Evolutionary conservation across 2,888 invertebrate species (phyloP).

Genomic region (Conus canariensis): DNA sequence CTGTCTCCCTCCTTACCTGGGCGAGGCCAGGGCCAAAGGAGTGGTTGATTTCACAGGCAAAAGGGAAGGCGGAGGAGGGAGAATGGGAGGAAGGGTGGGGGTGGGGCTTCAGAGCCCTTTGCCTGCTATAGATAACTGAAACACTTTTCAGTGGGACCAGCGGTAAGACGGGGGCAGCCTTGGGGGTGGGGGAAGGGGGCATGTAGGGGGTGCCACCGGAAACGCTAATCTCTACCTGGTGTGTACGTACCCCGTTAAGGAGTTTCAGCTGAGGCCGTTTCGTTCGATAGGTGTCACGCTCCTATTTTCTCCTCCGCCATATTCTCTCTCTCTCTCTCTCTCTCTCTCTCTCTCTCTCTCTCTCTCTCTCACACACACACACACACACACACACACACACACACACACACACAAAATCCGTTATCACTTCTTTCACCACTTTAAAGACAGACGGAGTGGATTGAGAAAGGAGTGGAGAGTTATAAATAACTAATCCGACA

Average conservation of each 20-base stretch:
- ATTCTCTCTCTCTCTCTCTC: slow-evolving; percentile 8
- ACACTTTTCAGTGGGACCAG: too few species aligned
- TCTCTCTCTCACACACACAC: not conserved
- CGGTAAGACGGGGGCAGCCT: not conserved
- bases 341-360: slow-evolving; percentile 12
- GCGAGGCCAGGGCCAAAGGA: too few species aligned
- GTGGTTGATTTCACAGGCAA: too few species aligned
- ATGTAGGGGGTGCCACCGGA: not conserved
- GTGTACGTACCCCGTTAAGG: not conserved
- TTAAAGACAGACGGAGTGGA: too few species aligned
- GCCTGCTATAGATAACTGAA: too few species aligned
- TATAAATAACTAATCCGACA: too few species aligned
- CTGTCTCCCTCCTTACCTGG: too few species aligned
- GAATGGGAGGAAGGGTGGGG: not conserved
- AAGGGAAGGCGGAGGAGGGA: too few species aligned
- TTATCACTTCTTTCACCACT: too few species aligned
- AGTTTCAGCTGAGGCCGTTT: not conserved
- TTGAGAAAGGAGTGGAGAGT: too few species aligned
- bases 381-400: too few species aligned
- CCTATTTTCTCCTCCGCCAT: not conserved
- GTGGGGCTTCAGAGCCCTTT: not conserved
- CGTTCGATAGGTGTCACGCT: slow-evolving; percentile 2
- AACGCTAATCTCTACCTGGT: not conserved
- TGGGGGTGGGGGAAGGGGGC: not conserved
- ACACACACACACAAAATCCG: too few species aligned